These are phyloP conservation scores for Serrognathus titanus DNA, from an alignment of 2,888 invertebrate genomes.

Conservation along the genomic window DNA sequence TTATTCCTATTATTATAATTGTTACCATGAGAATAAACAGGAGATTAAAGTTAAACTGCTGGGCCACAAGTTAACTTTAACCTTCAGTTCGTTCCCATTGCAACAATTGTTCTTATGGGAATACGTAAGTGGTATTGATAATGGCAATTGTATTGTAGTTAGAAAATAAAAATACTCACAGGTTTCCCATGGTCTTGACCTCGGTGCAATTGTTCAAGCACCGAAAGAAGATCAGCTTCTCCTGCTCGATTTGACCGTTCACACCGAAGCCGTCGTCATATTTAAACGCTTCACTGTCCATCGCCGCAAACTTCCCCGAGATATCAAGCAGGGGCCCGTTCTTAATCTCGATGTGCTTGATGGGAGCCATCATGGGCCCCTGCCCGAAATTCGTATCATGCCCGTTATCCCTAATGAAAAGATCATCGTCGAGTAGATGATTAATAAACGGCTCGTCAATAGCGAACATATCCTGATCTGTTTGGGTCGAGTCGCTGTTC, in stretches of 20 bases:
- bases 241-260: not conserved
- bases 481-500: constrained; percentile 4
- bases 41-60: too few relatives aligned
- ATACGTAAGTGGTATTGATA: too few relatives aligned
- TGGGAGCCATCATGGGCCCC: not conserved
- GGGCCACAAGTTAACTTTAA: too few relatives aligned
- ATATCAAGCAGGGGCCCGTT: not conserved
- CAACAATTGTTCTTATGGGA: too few relatives aligned
- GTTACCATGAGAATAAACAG: too few relatives aligned
- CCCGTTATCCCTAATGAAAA: not conserved
- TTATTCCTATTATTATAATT: too few relatives aligned
- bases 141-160: too few relatives aligned
- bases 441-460: too few relatives aligned
- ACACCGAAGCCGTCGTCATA: not conserved
- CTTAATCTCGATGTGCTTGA: not conserved
- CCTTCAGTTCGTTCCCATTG: too few relatives aligned
- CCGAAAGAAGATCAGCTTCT: constrained; percentile 7
- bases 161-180: constrained; percentile 11
- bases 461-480: not conserved
- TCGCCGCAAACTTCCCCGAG: not conserved
- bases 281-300: not conserved
- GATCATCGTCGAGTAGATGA: too few relatives aligned
- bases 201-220: constrained; percentile 8
- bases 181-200: constrained; percentile 9
- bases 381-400: constrained; percentile 4